A percentile compares a stretch with the other conserved stretches of the same genome.
Evolutionary conservation across 2,797 vertebrate genomes (phyloP).

Genomic region (Morelia viridis): DNA sequence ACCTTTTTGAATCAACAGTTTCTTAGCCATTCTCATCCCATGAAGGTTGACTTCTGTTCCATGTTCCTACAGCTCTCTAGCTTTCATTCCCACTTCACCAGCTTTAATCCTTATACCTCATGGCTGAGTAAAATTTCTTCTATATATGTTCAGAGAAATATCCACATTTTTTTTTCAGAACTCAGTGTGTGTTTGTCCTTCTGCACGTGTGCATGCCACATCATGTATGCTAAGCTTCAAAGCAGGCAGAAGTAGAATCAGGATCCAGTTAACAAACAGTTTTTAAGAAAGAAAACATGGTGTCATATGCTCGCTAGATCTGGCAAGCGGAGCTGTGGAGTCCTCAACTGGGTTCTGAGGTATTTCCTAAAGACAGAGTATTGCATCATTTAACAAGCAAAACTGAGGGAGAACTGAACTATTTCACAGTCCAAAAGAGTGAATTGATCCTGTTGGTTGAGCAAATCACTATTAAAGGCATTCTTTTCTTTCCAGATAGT

Average conservation of each 20-base stretch:
- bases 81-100: no score
- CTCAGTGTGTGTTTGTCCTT: not conserved
- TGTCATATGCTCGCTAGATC: not conserved
- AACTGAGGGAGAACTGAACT: not conserved
- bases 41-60: no score
- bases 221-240: not conserved
- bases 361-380: not conserved
- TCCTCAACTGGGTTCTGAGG: not conserved
- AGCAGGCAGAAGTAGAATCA: not conserved
- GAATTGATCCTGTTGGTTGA: not conserved
- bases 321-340: not conserved
- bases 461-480: not conserved
- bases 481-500: not conserved
- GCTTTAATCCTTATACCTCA: no score
- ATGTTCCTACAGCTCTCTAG: no score
- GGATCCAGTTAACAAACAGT: not conserved
- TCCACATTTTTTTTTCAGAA: not conserved
- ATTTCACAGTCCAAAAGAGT: not conserved
- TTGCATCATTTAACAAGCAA: not conserved
- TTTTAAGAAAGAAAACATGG: accelerated
- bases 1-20: no score
- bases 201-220: not conserved
- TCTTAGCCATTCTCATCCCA: no score
- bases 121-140: not conserved
- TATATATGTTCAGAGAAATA: not conserved